Conservation (phyloP, 2,113 vertebrate species). For the Calyptomena viridis region DNA sequence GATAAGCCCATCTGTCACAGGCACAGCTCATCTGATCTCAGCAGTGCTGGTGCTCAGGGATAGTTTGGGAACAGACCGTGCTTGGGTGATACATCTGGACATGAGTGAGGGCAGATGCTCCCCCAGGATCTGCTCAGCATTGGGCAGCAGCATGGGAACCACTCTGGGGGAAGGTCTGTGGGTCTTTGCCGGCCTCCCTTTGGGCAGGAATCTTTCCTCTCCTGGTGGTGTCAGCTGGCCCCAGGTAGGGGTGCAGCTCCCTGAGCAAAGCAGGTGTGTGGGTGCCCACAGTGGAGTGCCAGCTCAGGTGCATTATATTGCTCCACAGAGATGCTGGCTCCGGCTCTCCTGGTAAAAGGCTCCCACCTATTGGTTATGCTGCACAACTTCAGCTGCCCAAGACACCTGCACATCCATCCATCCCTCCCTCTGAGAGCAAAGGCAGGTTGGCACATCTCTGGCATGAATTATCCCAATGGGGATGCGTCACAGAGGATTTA, state of each 20-base stretch:
- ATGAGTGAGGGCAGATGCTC: not conserved
- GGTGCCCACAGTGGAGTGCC: not conserved
- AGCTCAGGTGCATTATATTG: accelerated
- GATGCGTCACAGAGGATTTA: not conserved
- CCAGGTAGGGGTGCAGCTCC: not conserved
- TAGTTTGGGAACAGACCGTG: not conserved
- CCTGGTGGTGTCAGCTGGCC: accelerated
- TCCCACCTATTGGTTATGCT: conserved; percentile 63
- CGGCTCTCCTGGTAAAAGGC: not conserved
- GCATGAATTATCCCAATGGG: not conserved
- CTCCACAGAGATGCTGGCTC: not conserved
- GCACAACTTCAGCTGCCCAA: conserved; percentile 15
- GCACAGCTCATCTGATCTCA: not conserved
- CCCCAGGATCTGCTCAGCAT: accelerated
- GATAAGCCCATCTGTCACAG: not conserved
- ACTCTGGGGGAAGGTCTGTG: not conserved
- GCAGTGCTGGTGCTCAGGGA: not conserved
- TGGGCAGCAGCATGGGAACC: not conserved
- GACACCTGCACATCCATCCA: not conserved
- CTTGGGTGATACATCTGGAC: not conserved
- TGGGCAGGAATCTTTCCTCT: not conserved
- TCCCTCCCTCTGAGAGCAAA: not conserved
- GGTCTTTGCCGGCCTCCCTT: not conserved
- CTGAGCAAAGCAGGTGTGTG: accelerated
- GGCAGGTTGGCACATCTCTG: not conserved